Evolutionary conservation across 2,113 vertebrate species (phyloP), one percentile per base, ranked within the genome.

Genomic region (Spheniscus mendiculus): DNA sequence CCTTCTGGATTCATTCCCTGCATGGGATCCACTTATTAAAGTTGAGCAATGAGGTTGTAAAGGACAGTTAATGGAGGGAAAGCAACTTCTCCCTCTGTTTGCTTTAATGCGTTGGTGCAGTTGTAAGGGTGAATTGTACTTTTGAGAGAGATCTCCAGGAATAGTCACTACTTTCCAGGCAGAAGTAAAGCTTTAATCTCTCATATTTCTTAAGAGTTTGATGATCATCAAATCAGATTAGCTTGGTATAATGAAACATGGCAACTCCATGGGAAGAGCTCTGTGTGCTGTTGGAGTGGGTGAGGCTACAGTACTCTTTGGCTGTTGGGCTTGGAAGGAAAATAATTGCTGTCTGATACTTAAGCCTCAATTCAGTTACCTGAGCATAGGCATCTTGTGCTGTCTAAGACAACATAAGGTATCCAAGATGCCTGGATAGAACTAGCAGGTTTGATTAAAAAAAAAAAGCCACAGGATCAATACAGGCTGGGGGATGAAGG

Each of bases 21-120:
- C 82, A 63, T 90, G 81, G 49, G 38, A 52, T 80, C 34, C 5
- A 15, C 32, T 59, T 84, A 88, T 67, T 90, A 85, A 87, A 95
- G n/a, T 44, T 85, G 40, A 88, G 71, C 83, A 96, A 92, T 71
- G 65, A 92, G 53, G 29, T 93, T 69, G 16, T 74, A 95, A 97
- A 94, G 9, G 79, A 67, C 32, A 89, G 79, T 86, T 89, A 91
- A 96, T 85, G 61, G 42, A 93, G 72, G 67, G 38, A 87, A 89
- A 95, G 77, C 22, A 72, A 22, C 83, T 89, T 77, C 55, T 88
- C 58, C 32, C 78, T 92, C 70, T 95, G 19, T 85, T 93, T 95
- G 32, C 32, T 92, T 93, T 94, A 87, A 87, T 2, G 0, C 1
- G 4, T 34, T 44, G 10, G 18, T 83, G 45, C 23, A 25, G 20